These are phyloP conservation scores for Aphelenchoides besseyi DNA, from an alignment of 1,140 invertebrate genomes.

Conservation along the genomic window DNA sequence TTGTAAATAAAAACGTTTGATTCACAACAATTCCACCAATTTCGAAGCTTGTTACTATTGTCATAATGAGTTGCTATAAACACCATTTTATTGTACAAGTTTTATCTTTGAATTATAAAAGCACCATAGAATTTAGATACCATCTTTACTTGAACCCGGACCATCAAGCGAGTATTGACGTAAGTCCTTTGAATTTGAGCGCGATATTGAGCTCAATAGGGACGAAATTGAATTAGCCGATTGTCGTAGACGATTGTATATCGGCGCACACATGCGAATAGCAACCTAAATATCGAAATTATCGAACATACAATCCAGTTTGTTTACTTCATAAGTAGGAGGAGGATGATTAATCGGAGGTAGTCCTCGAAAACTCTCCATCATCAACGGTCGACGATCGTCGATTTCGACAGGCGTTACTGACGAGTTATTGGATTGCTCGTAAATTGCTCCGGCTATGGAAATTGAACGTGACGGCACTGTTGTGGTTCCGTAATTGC, in stretches of 20 bases:
- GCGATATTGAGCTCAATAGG: conserved; percentile 47
- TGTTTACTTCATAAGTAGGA: conserved; percentile 57
- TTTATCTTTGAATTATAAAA: too few relatives aligned
- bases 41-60: not conserved
- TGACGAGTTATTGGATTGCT: conserved; percentile 15
- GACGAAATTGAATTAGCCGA: conserved; percentile 57
- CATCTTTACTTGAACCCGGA: too few relatives aligned
- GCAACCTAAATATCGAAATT: conserved; percentile 44
- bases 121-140: too few relatives aligned
- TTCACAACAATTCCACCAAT: not conserved
- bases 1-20: too few relatives aligned
- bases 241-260: conserved; percentile 56
- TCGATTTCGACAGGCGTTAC: conserved; percentile 21
- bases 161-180: conserved; percentile 22
- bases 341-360: conserved; percentile 49
- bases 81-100: too few relatives aligned
- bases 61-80: too few relatives aligned
- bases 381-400: conserved; percentile 16
- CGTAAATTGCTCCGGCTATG: conserved; percentile 34
- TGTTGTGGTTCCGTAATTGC: not conserved
- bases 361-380: conserved; percentile 20
- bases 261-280: conserved; percentile 56
- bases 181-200: conserved; percentile 49
- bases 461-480: conserved; percentile 45
- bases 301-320: not conserved